These are phyloP conservation scores for Plusia festucae DNA, from an alignment of 2,888 invertebrate species.

Conservation along the genomic window DNA sequence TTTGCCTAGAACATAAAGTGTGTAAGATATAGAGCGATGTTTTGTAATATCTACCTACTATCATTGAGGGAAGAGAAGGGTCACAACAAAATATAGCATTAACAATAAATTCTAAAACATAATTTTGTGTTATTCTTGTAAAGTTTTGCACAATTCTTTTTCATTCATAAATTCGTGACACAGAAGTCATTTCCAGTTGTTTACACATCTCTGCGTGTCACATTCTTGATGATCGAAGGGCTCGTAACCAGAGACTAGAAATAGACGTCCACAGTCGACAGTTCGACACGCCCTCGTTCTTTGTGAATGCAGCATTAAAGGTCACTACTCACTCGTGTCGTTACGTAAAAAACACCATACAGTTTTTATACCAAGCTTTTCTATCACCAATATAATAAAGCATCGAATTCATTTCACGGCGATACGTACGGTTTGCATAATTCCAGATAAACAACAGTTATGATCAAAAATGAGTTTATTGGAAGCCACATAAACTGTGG, in stretches of 20 bases:
- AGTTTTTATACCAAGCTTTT: constrained; percentile 13
- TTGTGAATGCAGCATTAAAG: constrained; percentile 38
- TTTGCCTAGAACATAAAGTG: background rate
- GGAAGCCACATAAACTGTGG: constrained; percentile 49
- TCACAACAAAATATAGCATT: background rate
- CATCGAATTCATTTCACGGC: constrained; percentile 31
- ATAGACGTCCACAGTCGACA: constrained; percentile 44
- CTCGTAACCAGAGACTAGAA: constrained; percentile 45
- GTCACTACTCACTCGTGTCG: constrained; percentile 27
- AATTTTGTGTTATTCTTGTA: background rate
- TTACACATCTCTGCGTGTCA: constrained; percentile 20
- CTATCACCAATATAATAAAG: constrained; percentile 27
- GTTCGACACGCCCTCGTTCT: constrained; percentile 44
- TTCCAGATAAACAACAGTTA: constrained; percentile 33
- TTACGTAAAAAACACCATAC: constrained; percentile 32
- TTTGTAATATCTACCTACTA: background rate
- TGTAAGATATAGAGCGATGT: background rate
- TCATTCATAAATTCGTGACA: background rate
- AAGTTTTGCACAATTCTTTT: constrained; percentile 3
- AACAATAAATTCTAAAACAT: constrained; percentile 6
- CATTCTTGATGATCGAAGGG: constrained; percentile 48
- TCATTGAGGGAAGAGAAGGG: background rate
- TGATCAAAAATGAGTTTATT: constrained; percentile 41
- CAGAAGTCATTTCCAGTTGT: constrained; percentile 26
- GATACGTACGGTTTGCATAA: constrained; percentile 20